phyloP scores from a whole-genome alignment of 2,113 vertebrate species.

The Atractosteus spatula region DNA sequence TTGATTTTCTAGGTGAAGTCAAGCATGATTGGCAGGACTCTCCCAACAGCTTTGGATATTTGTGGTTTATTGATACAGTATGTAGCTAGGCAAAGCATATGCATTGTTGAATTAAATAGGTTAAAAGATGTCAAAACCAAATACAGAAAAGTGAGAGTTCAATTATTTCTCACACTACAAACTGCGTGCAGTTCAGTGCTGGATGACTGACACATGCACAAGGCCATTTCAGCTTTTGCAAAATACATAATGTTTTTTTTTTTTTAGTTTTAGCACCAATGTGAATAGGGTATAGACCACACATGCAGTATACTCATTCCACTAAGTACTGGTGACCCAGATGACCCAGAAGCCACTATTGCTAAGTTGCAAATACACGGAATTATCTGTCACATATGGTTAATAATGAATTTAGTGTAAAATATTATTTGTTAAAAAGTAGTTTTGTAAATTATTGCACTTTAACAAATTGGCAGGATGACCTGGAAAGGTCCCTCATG shows the following conservation, averaged over 20 bases:
- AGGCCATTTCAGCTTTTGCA: constrained; percentile 14
- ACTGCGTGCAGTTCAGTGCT: constrained; percentile 20
- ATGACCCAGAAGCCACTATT: no score
- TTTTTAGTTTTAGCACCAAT: no score
- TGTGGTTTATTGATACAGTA: background rate
- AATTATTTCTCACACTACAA: constrained; percentile 15
- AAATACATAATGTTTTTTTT: background rate
- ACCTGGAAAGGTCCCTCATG: no score
- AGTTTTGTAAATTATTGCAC: no score
- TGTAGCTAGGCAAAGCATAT: background rate
- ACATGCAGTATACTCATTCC: no score
- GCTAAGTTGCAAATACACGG: no score
- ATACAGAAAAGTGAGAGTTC: constrained; percentile 9
- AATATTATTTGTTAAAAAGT: no score
- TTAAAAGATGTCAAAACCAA: constrained; percentile 9
- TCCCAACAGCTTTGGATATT: background rate
- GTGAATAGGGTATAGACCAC: no score
- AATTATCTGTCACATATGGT: no score
- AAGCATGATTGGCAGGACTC: background rate
- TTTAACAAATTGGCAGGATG: no score
- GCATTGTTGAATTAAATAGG: background rate
- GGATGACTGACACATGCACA: constrained; percentile 23
- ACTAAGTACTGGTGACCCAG: no score
- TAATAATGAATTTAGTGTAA: no score
- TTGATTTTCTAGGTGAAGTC: background rate